Base-by-base conservation (phyloP, 2,113 vertebrate species). In the Plotosus lineatus region DNA sequence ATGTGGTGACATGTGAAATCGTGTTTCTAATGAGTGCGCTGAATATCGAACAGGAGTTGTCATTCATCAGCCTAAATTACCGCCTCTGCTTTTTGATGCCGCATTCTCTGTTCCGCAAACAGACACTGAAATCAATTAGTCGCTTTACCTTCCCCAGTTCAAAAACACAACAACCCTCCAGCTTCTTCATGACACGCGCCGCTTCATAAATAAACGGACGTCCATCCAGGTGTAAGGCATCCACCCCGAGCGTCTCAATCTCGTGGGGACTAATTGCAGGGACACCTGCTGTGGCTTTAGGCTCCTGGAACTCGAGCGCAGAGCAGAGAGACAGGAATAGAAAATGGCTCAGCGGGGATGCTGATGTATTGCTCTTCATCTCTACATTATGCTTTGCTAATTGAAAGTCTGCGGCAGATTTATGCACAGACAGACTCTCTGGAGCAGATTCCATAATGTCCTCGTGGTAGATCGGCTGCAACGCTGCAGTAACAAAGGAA, bases 41-140 rank as follows among this genome's bases (percentile, higher is more conserved):
- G 87, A 89, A 89, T 91, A 89, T 87, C 88, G 90, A 92, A 92
- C 91, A 90, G 88, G 90, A 92, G 90, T 89, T 93, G 93, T 93
- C 93, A 93, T 91, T 94, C 92, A 94, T 92, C 92, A 91, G 89
- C 89, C 85, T 89, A 93, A 92, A 94, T 93, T 90, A 92, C 91
- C 90, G 85, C 88, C 90, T 89, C 89, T 85, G 88, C 89, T 85
- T 80, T 90, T 91, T 92, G 91, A 93, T 87, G 86, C 82, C 87
- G 88, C 87, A 89, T 88, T 90, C 91, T 92, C 91, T 92, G 90
- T 92, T 94, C 89, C 53, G 88, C 88, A 88, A 92, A 92, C 55
- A 83, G 90, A 46, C 84, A 63, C 87, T 88, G 88, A 86, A 92
- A 93, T 93, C 92, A 93, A 92, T 92, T 93, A 92, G 90, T 90